These are phyloP conservation scores for Zootoca vivipara DNA, from an alignment of 2,113 vertebrate genomes.

Conservation along the genomic window DNA sequence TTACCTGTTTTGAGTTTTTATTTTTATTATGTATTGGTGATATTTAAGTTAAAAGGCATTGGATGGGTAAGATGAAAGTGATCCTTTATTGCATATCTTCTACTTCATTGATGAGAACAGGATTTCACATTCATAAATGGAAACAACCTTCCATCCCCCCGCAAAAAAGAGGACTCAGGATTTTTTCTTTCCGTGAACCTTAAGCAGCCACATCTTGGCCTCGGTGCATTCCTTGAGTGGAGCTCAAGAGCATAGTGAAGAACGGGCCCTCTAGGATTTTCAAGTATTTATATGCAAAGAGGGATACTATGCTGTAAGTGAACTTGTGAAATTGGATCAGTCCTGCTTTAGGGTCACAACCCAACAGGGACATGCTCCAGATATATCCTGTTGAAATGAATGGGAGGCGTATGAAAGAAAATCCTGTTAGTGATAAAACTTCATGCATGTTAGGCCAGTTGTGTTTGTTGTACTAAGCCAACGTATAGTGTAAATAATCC, in stretches of 20 bases:
- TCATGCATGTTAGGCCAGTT: background rate
- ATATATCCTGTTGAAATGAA: background rate
- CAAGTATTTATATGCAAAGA: background rate
- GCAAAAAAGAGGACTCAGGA: background rate
- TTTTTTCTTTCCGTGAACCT: background rate
- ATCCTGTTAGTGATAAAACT: constrained; percentile 34
- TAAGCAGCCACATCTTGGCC: background rate
- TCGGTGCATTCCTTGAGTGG: background rate
- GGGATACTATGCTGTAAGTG: background rate
- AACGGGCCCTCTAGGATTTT: background rate
- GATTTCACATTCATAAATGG: background rate
- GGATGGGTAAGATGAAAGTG: accelerated
- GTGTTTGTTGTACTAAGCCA: background rate
- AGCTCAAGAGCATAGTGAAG: constrained; percentile 37
- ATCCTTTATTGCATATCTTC: background rate
- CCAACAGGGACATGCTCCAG: no score
- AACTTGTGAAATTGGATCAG: background rate
- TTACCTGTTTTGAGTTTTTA: background rate
- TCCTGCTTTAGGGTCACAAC: background rate
- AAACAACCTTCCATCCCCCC: background rate
- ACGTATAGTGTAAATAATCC: background rate
- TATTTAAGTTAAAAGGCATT: background rate
- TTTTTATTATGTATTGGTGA: background rate
- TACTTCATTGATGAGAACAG: background rate
- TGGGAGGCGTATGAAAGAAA: background rate